Evolutionary conservation across 1,140 invertebrate genomes (phyloP), one percentile per base, ranked within the genome.

Genomic region (Nasonia longicornis): DNA sequence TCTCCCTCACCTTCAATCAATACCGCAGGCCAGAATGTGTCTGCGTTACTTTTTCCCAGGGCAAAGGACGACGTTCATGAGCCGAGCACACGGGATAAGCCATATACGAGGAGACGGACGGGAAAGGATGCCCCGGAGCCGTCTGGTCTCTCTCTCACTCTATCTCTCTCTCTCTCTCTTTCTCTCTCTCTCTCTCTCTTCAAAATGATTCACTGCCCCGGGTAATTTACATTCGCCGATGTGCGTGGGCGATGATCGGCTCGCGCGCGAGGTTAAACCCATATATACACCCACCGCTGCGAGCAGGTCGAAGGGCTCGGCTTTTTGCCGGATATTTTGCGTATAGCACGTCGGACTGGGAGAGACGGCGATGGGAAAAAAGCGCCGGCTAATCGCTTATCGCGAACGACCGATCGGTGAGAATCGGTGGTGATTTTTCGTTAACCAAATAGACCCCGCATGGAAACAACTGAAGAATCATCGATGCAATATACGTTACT

Each of bases 161-260:
- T 52, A 2, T 52, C 12, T 52, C 48, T 52, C 48, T 52, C 48
- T 52, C 48, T 14, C 48, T 52, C 16, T 52, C 12, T 14, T 2
- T 16, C 45, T 48, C 45, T 12, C 11, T 16, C 14, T 16, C 45
- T 16, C 2, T 16, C 20, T 86, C 84, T 87, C 86, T 87, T 87
- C 81, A 84, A 87, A 86, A 91, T 90, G 90, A 91, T 91, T 90
- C 89, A 90, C 86, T 89, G 90, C 89, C 89, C 88, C 84, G 86
- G 89, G 90, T 90, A 89, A 90, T 90, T 90, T 89, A 90, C 86
- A 87, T 86, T 88, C 87, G 87, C 86, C 90, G 79, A 76, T 90
- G 52, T 58, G 90, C 89, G 90, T 90, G 89, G 90, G 90, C 89
- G 89, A 58, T 58, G 52, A 90, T 89, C 88, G 86, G 82, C 84